Evolutionary conservation across 2,888 invertebrate species (phyloP).

Genomic region (Rhaphigaster nebulosa): DNA sequence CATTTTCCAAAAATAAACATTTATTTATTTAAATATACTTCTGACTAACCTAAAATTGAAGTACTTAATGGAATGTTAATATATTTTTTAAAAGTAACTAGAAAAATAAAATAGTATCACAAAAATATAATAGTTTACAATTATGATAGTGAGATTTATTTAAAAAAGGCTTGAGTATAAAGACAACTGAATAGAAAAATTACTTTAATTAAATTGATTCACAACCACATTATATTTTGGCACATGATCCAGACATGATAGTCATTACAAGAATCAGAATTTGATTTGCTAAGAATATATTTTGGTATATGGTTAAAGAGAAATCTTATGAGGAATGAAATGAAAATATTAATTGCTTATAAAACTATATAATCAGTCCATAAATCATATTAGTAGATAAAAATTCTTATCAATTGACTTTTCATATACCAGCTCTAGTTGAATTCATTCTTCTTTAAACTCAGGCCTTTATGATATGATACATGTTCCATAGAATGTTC

Average conservation of each 20-base stretch:
- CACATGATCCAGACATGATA: background rate
- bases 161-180: slow-evolving; percentile 44
- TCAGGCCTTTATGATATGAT: slow-evolving; percentile 47
- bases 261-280: background rate
- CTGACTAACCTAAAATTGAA: slow-evolving; percentile 53
- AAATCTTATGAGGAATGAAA: background rate
- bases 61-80: slow-evolving; percentile 29
- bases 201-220: slow-evolving; percentile 6
- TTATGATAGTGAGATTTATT: slow-evolving; percentile 35
- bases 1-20: slow-evolving; percentile 62
- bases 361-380: background rate
- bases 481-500: background rate
- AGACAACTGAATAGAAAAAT: slow-evolving; percentile 30
- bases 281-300: background rate
- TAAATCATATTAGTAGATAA: background rate
- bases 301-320: background rate
- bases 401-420: background rate
- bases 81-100: slow-evolving; percentile 46
- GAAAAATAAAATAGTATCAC: slow-evolving; percentile 56
- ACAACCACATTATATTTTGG: slow-evolving; percentile 42
- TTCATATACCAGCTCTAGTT: background rate
- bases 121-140: slow-evolving; percentile 50
- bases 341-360: background rate
- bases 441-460: slow-evolving; percentile 13
- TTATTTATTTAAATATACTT: slow-evolving; percentile 57